A percentile compares a stretch with the other conserved stretches of the same genome.
phyloP scores from a whole-genome alignment of 2,888 invertebrate genomes.

The Nineta flava region DNA sequence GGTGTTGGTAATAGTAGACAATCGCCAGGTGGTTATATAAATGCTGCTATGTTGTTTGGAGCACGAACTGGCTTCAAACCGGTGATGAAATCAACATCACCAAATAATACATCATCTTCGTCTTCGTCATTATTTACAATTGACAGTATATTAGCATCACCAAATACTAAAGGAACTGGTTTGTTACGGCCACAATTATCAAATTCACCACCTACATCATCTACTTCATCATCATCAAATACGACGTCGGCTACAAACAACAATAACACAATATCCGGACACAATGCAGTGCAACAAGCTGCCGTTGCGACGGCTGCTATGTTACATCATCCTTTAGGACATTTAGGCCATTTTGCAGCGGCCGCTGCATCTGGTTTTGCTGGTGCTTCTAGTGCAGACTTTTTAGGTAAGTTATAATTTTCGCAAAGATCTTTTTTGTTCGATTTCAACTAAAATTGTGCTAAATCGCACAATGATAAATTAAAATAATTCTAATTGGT shows the following conservation, averaged over 20 bases:
- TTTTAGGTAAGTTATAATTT: conserved; percentile 48
- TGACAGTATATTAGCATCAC: conserved; percentile 60
- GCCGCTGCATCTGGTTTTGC: conserved; percentile 40
- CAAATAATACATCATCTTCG: background rate
- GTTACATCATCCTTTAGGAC: conserved; percentile 36
- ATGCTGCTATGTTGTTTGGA: background rate
- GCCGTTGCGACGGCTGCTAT: conserved; percentile 28
- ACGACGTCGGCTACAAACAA: conserved; percentile 26
- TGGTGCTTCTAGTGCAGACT: conserved; percentile 54
- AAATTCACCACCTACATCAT: conserved; percentile 16
- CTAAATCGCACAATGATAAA: too few relatives aligned
- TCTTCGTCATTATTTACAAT: conserved; percentile 59
- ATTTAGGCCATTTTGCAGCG: conserved; percentile 45
- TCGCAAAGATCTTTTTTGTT: too few relatives aligned
- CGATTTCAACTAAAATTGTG: background rate
- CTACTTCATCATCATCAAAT: conserved; percentile 23
- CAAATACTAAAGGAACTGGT: background rate
- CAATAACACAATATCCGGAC: background rate
- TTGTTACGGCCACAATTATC: background rate
- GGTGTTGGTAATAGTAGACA: background rate
- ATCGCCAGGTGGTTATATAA: background rate
- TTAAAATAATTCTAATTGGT: too few relatives aligned
- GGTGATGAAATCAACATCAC: background rate
- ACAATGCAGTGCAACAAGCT: conserved; percentile 18
- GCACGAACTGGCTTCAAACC: background rate